A percentile compares a stretch with the other conserved stretches of the same genome.
phyloP scores from a whole-genome alignment of 2,797 vertebrate species.

The Bryconaethiops microstoma region DNA sequence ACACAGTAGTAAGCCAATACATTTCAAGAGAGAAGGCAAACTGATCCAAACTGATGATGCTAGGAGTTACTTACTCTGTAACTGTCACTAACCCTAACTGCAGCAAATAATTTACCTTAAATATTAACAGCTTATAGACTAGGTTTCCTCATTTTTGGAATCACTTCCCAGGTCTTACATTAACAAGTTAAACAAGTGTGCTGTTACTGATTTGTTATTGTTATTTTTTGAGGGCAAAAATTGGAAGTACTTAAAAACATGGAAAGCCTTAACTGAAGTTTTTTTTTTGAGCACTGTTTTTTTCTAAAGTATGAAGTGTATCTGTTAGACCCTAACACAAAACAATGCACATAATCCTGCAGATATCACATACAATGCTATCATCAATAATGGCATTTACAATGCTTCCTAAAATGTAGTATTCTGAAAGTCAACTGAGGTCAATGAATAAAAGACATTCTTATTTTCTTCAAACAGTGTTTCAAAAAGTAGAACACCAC shows the following conservation, averaged over 20 bases:
- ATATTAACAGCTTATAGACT: slow-evolving; percentile 56
- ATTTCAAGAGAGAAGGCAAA: slow-evolving; percentile 71
- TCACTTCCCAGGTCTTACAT: slow-evolving; percentile 61
- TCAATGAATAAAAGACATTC: slow-evolving; percentile 60
- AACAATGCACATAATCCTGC: slow-evolving; percentile 68
- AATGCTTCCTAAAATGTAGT: slow-evolving; percentile 69
- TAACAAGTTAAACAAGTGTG: slow-evolving; percentile 52
- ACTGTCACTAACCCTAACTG: slow-evolving; percentile 66
- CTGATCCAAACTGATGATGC: slow-evolving; percentile 52
- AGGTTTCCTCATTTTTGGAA: slow-evolving; percentile 38
- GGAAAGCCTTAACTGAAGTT: slow-evolving; percentile 39
- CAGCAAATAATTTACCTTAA: slow-evolving; percentile 61
- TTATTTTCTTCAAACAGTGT: slow-evolving; percentile 60
- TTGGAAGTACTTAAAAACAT: slow-evolving; percentile 4
- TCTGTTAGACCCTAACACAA: slow-evolving; percentile 66
- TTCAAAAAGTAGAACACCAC: slow-evolving; percentile 59
- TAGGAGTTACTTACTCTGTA: slow-evolving; percentile 67
- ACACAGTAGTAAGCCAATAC: slow-evolving; percentile 84
- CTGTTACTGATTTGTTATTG: background rate
- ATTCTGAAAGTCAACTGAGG: slow-evolving; percentile 56
- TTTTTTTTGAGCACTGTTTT: slow-evolving; percentile 41
- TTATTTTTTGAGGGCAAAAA: slow-evolving; percentile 16
- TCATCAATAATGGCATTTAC: slow-evolving; percentile 70
- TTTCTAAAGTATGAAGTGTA: slow-evolving; percentile 58
- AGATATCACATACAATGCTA: slow-evolving; percentile 69